A percentile compares a stretch with the other conserved stretches of the same genome.
Evolutionary conservation across 2,113 vertebrate genomes (phyloP).

Genomic region (Xiphophorus hellerii): DNA sequence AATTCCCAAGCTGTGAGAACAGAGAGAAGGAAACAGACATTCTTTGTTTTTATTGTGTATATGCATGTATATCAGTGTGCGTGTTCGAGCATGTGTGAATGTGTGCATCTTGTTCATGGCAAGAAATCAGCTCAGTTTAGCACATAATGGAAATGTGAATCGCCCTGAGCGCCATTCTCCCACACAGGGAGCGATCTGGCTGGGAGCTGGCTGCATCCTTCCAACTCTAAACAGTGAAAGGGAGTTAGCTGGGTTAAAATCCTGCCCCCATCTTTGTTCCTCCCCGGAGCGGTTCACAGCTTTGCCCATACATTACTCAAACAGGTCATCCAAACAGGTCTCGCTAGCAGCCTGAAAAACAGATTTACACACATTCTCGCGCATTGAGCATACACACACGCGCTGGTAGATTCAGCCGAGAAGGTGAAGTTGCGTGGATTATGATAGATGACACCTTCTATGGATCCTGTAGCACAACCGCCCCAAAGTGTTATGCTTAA

Average conservation of each 20-base stretch:
- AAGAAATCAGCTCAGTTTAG: constrained; percentile 80
- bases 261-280: constrained; percentile 50
- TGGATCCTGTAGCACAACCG: constrained; percentile 26
- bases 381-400: constrained; percentile 31
- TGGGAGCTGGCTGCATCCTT: constrained; percentile 67
- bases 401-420: constrained; percentile 48
- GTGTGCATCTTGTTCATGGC: constrained; percentile 75
- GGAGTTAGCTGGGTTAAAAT: constrained; percentile 74
- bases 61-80: constrained; percentile 54
- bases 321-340: constrained; percentile 78
- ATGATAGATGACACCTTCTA: constrained; percentile 61
- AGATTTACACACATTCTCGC: constrained; percentile 40
- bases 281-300: constrained; percentile 69
- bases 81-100: constrained; percentile 65
- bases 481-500: constrained; percentile 79
- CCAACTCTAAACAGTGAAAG: constrained; percentile 73
- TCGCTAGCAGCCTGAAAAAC: constrained; percentile 59
- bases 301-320: constrained; percentile 74
- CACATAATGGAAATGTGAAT: constrained; percentile 80
- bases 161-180: constrained; percentile 73
- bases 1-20: constrained; percentile 30
- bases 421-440: constrained; percentile 58
- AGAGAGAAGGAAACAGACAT: constrained; percentile 32
- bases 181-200: constrained; percentile 75
- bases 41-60: constrained; percentile 53